Percentiles rank a stretch among this genome's conserved stretches.
Conservation (phyloP, 1,140 invertebrate species). For the Pseudoatta argentina region DNA sequence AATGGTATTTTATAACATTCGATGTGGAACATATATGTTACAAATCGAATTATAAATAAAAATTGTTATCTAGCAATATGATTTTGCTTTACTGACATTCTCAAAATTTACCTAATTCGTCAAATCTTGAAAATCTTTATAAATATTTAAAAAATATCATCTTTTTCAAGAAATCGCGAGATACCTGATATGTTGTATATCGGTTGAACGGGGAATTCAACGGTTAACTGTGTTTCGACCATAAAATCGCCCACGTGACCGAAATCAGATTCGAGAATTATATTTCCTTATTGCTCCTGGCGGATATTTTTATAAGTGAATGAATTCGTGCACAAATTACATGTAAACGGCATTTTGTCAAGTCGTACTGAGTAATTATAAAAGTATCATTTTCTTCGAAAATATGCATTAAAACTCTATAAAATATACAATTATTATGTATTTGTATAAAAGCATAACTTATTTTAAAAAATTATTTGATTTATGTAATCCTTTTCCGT, state of each 20-base stretch:
- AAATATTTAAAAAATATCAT: not conserved
- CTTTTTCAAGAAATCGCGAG: not conserved
- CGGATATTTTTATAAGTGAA: too few relatives aligned
- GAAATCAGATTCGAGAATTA: slow-evolving; percentile 8
- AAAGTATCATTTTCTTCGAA: not conserved
- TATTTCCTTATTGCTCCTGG: slow-evolving; percentile 69
- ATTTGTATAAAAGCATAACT: not conserved
- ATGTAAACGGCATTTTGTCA: not conserved
- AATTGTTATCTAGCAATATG: not conserved
- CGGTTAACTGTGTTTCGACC: slow-evolving; percentile 67
- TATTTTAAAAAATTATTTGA: not conserved
- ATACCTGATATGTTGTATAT: not conserved
- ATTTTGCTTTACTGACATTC: not conserved
- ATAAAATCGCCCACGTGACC: slow-evolving; percentile 61
- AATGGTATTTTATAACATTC: not conserved
- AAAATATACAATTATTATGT: not conserved
- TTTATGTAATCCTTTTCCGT: not conserved
- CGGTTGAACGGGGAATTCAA: not conserved
- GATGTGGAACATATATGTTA: not conserved
- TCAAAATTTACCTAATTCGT: not conserved
- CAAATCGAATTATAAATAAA: slow-evolving; percentile 22
- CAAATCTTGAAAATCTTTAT: not conserved
- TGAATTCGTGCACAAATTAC: not conserved
- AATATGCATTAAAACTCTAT: not conserved
- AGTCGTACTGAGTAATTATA: not conserved